Evolutionary conservation across 2,888 invertebrate species (phyloP).

Genomic region (Cephonodes hylas): DNA sequence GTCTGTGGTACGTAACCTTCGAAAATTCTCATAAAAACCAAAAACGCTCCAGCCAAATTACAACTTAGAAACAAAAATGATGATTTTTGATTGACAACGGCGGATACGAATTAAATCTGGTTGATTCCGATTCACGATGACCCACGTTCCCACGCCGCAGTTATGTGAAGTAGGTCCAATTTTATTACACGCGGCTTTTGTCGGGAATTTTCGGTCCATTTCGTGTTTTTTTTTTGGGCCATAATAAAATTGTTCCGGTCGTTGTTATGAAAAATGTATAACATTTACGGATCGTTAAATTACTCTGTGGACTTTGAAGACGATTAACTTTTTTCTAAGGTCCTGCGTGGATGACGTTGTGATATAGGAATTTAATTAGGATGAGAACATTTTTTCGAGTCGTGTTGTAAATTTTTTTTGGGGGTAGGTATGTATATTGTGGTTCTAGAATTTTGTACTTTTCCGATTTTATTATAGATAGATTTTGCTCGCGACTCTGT

Average conservation of each 20-base stretch:
- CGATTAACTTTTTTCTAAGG: background rate
- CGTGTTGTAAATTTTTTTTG: no score
- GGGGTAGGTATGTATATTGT: no score
- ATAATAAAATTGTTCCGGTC: background rate
- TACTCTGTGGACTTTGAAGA: background rate
- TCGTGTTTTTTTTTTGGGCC: background rate
- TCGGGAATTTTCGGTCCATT: conserved; percentile 42
- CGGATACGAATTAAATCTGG: background rate
- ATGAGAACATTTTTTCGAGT: no score
- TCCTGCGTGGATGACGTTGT: background rate
- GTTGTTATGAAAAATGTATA: background rate
- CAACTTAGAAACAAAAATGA: background rate
- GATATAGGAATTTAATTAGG: background rate
- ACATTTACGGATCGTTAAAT: background rate
- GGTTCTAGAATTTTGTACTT: no score
- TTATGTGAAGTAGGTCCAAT: conserved; percentile 60
- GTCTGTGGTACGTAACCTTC: no score
- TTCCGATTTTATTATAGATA: no score
- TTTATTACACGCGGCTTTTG: conserved; percentile 59
- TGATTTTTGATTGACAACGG: background rate
- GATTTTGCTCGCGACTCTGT: no score
- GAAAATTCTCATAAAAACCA: no score
- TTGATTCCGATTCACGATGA: conserved; percentile 20
- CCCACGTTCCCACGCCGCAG: conserved; percentile 60
- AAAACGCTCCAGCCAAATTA: background rate